These are phyloP conservation scores for Taeniopygia guttata DNA, from an alignment of 2,797 vertebrate species.

Conservation along the genomic window DNA sequence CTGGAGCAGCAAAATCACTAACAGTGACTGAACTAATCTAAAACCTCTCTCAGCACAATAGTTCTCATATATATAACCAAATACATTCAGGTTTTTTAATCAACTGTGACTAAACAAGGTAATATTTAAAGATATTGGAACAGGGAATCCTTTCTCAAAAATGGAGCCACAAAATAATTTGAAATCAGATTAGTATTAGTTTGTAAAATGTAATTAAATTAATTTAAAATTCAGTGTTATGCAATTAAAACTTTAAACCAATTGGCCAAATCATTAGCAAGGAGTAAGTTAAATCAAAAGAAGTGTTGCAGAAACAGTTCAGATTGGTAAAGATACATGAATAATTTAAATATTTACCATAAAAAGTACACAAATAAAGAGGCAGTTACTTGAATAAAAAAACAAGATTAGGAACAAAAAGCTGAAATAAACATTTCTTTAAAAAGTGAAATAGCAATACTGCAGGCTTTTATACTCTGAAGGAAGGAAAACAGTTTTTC, in stretches of 20 bases:
- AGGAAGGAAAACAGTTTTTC: neutral
- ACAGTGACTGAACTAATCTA: neutral
- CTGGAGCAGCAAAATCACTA: neutral
- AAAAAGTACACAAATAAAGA: neutral
- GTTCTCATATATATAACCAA: neutral
- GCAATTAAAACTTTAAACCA: neutral
- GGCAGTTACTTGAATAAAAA: neutral
- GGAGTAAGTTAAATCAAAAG: neutral
- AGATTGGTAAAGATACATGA: neutral
- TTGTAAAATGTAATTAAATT: neutral
- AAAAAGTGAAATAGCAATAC: neutral
- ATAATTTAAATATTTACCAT: neutral
- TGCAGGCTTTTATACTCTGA: neutral
- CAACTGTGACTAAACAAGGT: neutral
- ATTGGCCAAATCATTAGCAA: neutral
- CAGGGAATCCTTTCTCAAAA: neutral
- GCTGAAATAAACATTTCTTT: neutral
- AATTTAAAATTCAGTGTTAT: neutral
- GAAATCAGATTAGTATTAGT: neutral
- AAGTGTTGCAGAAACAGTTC: neutral
- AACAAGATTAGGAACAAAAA: neutral
- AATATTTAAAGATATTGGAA: neutral
- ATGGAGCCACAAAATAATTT: neutral
- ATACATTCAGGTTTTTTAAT: neutral
- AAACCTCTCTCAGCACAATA: neutral